Conservation (phyloP, 2,113 vertebrate species). For the Erinaceus europaeus region DNA sequence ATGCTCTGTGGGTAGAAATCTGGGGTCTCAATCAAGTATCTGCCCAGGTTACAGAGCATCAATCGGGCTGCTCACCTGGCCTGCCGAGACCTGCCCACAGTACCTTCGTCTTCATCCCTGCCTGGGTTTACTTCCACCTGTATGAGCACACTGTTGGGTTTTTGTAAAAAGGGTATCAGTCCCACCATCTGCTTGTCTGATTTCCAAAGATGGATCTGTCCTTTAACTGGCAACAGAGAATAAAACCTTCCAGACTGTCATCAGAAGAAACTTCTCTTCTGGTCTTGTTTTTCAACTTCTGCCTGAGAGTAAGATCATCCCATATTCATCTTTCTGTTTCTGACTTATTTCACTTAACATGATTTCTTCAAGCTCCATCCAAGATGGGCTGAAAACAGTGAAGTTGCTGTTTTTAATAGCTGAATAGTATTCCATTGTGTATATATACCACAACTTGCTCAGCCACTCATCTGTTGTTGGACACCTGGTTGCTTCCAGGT, state of each 20-base stretch:
- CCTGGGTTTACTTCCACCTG: conserved; percentile 43
- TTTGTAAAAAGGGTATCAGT: conserved; percentile 41
- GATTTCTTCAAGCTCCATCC: too few species aligned
- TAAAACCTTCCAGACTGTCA: conserved; percentile 23
- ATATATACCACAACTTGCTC: too few species aligned
- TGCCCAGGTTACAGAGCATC: neutral
- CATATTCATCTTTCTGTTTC: too few species aligned
- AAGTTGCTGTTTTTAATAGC: too few species aligned
- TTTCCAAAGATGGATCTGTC: conserved; percentile 22
- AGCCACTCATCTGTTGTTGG: too few species aligned
- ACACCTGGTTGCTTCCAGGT: too few species aligned
- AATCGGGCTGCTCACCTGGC: neutral
- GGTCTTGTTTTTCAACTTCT: too few species aligned
- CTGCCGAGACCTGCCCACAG: neutral
- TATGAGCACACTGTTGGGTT: neutral
- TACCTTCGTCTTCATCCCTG: neutral
- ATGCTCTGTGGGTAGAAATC: conserved; percentile 7
- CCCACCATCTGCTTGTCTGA: conserved; percentile 63
- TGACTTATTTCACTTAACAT: too few species aligned
- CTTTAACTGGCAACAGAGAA: conserved; percentile 4
- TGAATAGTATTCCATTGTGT: too few species aligned
- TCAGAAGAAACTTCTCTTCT: too few species aligned
- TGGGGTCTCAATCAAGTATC: neutral
- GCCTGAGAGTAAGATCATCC: too few species aligned
- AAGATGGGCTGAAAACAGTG: too few species aligned